Percentiles rank a stretch among this genome's conserved stretches.
phyloP scores from a whole-genome alignment of 2,113 vertebrate species.

The Strix uralensis region DNA sequence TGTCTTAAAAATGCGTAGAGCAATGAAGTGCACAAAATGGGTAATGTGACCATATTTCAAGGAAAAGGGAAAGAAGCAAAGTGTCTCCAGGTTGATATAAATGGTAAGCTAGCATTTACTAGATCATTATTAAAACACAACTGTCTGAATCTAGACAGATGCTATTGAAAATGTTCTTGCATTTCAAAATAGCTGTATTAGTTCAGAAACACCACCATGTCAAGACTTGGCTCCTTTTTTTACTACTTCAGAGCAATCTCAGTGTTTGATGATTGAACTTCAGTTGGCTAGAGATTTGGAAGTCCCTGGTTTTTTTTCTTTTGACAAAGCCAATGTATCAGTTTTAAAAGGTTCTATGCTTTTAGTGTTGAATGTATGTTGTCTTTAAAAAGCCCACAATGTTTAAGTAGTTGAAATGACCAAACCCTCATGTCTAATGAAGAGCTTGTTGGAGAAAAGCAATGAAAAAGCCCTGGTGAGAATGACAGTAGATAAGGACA shows the following conservation, averaged over 20 bases:
- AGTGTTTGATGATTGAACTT: not conserved
- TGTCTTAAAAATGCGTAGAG: not conserved
- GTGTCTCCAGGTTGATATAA: not conserved
- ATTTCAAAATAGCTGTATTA: not conserved
- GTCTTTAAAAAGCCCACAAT: not conserved
- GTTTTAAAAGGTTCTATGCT: not conserved
- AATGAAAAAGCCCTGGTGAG: not conserved
- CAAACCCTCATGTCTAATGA: not conserved
- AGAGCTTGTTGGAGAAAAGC: not conserved
- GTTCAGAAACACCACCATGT: not conserved
- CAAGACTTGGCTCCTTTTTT: not conserved
- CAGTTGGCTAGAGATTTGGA: not conserved
- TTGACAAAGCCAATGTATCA: not conserved
- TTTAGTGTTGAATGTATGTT: not conserved
- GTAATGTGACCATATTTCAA: not conserved
- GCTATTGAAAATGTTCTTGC: not conserved
- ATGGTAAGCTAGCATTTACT: not conserved
- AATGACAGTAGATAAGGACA: not conserved
- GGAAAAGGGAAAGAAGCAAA: not conserved
- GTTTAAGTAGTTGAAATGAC: not conserved
- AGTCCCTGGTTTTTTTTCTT: not conserved
- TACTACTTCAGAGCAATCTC: not conserved
- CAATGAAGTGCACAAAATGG: not conserved
- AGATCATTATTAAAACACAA: not conserved
- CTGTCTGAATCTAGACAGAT: not conserved